phyloP scores from a whole-genome alignment of 37 sponge, comb jelly and placozoan genomes.

The Bolinopsis microptera region DNA sequence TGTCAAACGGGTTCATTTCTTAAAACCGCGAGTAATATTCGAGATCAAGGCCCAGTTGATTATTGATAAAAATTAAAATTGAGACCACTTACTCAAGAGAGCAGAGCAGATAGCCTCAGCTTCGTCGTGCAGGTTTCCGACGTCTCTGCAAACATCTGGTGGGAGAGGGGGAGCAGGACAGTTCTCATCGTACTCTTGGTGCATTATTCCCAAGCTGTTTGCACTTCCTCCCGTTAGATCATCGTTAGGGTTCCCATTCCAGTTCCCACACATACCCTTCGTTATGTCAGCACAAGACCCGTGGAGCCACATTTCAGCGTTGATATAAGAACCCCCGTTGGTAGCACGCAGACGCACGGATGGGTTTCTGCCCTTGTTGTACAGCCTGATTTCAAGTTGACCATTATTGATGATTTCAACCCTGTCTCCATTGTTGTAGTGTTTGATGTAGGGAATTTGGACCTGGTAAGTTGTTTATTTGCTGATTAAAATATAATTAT shows the following conservation, averaged over 20 bases:
- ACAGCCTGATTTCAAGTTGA: not conserved
- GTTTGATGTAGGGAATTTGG: not conserved
- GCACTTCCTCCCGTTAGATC: not conserved
- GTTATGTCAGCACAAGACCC: slow-evolving; percentile 4
- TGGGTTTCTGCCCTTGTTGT: not conserved
- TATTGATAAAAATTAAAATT: too few relatives aligned
- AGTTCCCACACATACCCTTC: slow-evolving; percentile 32
- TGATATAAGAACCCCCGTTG: not conserved
- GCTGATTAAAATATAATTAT: too few relatives aligned
- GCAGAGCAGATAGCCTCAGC: slow-evolving; percentile 17
- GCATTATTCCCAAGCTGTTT: not conserved
- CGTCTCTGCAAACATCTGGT: not conserved
- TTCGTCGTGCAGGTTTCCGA: not conserved
- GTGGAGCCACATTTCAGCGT: slow-evolving; percentile 34
- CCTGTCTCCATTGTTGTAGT: slow-evolving; percentile 24
- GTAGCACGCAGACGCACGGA: not conserved
- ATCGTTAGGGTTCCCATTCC: slow-evolving; percentile 5
- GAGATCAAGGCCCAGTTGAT: too few relatives aligned
- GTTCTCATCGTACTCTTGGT: not conserved
- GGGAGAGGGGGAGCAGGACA: slow-evolving; percentile 10
- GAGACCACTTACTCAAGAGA: not conserved
- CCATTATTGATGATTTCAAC: not conserved
- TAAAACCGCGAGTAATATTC: too few relatives aligned
- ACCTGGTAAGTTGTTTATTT: too few relatives aligned
- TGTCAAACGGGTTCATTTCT: too few relatives aligned